Base-by-base conservation (phyloP, 2,113 vertebrate species). In the Lampris megalopsis region DNA sequence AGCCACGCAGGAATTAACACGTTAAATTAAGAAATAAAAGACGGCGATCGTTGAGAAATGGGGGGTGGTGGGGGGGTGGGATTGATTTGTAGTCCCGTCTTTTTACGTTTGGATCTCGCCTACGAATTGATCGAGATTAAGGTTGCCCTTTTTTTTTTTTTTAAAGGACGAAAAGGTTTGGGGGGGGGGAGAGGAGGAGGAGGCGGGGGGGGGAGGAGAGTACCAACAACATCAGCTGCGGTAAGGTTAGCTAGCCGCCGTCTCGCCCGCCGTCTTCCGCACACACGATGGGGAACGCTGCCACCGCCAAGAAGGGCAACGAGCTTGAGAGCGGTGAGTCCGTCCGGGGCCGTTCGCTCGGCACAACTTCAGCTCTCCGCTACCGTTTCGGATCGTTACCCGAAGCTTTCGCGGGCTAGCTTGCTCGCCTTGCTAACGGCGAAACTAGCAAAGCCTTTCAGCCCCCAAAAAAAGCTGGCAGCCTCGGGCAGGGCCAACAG, bases 281-380 rank as follows among this genome's bases (percentile, higher is more conserved):
- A 65, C 93, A 79, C 84, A 90, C 89, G 78, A 97, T 97, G 96
- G 97, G 97, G 82, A 97, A 98, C 96, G 95, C 97, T 71, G 96
- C 97, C 79, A 96, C 96, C 81, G 96, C 96, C 94, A 97, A 97
- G 95, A 97, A 97, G 92, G 96, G 97, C 95, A 96, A 96, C 95
- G 97, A 98, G 93, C 94, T 97, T 71, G 97, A 98, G 94, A 98
- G 96, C 95, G 97, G 97, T 97, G 93, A 97, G 96, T 95, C 70
- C 24, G 24, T 24, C 24, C 24, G 24, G 24, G 24, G 24, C 24
- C 24, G 24, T 24, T 24, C 24, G 24, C 24, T 24, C 24, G 24
- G 24, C 24, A 24, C 24, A 24, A 24, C 24, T 24, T 24, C 0
- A 24, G 24, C 24, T 0, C 24, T 24, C 24, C 24, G 24, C 24